These are phyloP conservation scores for Neolamprologus brichardi DNA, from an alignment of 2,113 vertebrate species.

Conservation along the genomic window DNA sequence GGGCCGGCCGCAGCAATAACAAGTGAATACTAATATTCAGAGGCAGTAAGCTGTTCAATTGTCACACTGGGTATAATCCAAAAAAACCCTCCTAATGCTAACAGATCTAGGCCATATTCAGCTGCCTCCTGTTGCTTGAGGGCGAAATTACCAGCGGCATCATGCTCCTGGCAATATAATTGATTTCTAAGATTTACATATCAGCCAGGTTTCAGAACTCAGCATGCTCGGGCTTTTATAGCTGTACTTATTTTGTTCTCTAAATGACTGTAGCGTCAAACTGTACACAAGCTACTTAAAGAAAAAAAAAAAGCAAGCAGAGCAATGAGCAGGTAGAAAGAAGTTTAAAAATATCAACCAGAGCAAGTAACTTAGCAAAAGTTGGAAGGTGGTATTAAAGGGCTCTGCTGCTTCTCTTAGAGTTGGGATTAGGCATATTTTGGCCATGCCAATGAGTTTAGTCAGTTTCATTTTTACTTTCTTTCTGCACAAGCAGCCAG, in stretches of 20 bases:
- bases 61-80: slow-evolving; percentile 14
- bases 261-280: not conserved
- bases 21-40: slow-evolving; percentile 40
- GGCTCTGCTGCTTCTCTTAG: not conserved
- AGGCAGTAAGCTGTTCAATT: slow-evolving; percentile 36
- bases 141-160: not conserved
- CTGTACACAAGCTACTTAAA: not conserved
- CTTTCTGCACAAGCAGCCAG: not conserved
- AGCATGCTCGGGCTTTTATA: not conserved
- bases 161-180: not conserved
- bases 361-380: not conserved
- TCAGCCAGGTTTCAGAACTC: not conserved
- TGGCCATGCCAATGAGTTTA: not conserved
- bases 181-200: slow-evolving; percentile 37
- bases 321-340: not conserved
- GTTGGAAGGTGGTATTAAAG: not conserved
- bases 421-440: not conserved
- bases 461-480: not conserved
- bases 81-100: not conserved
- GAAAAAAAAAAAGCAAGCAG: not conserved
- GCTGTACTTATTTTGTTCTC: not conserved
- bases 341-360: not conserved
- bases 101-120: slow-evolving; percentile 29
- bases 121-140: slow-evolving; percentile 26
- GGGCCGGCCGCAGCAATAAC: slow-evolving; percentile 21